Evolutionary conservation across 2,888 invertebrate species (phyloP), one percentile per base, ranked within the genome.

Genomic region (Hemistola chrysoprasaria): DNA sequence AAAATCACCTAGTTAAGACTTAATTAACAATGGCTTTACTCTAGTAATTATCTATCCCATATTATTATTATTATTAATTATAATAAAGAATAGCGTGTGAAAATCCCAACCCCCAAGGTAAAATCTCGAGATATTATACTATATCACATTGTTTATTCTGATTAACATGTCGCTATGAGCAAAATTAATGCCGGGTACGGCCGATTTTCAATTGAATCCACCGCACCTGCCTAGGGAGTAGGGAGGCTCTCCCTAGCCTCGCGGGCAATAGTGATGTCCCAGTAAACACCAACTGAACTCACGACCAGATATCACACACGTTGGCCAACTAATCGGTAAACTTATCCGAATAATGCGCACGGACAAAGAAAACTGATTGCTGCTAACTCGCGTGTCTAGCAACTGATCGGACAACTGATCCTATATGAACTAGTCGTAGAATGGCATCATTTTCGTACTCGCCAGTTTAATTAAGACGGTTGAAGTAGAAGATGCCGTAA

Each of bases 341-440:
- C 65, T 34, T 40, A 64, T 80, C 68, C 49, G 50, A 61, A 48
- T 47, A 56, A 56, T 59, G 44, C 58, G 59, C 50, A 39, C 68
- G 81, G 83, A 87, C 86, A 87, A 87, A 87, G 86, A 82, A 84
- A 81, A 78, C 78, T 69, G 76, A 80, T 82, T 75, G 76, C 66
- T 71, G 80, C 79, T 72, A 56, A 47, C 53, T 44, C 48, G 71
- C 68, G 44, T 7, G 54, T 74, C 57, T 36, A 5, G 27, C 27
- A 32, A 59, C 47, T 8, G 7, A 22, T 65, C 49, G 9, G 6
- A 24, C 52, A 47, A 69, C 56, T 11, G 44, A 45, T 63, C 44
- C 37, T 32, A 58, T 65, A 59, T 44, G 57, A 47, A 76, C 70
- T 22, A 40, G 65, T 81, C 55, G 40, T 26, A 36, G 29, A 65